Evolutionary conservation across 2,888 invertebrate genomes (phyloP).

Genomic region (Embidobia sp.): DNA sequence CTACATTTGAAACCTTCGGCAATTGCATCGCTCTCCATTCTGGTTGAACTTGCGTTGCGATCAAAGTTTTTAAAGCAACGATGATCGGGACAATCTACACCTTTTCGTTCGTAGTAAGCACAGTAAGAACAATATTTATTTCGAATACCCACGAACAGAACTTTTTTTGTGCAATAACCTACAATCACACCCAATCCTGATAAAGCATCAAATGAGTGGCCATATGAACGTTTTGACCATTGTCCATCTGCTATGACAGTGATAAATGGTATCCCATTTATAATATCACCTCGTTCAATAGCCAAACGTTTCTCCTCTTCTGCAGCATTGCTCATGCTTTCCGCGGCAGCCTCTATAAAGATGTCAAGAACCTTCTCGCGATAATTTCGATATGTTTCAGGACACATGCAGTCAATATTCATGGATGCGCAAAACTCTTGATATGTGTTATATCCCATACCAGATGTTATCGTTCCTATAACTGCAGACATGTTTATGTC

Average conservation of each 20-base stretch:
- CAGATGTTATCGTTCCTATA: not conserved
- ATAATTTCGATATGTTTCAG: not conserved
- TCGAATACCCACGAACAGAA: not conserved
- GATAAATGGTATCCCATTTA: conserved; percentile 2
- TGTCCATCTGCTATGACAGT: conserved; percentile 8
- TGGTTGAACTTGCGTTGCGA: conserved; percentile 66
- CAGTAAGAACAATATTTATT: conserved; percentile 2
- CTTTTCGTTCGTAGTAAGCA: not conserved
- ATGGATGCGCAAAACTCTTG: conserved; percentile 3
- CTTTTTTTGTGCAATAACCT: not conserved
- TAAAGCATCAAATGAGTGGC: not conserved
- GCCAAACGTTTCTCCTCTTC: not conserved
- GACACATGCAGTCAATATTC: not conserved
- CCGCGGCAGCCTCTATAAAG: not conserved
- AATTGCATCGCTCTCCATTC: conserved; percentile 68
- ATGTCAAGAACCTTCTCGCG: not conserved
- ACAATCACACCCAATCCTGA: not conserved
- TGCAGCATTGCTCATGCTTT: not conserved
- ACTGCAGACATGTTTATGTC: not conserved
- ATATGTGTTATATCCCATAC: not conserved
- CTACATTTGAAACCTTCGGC: conserved; percentile 64
- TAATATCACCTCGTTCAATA: not conserved
- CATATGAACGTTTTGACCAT: conserved; percentile 8
- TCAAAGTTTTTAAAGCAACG: conserved; percentile 68
- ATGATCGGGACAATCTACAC: not conserved